Base-by-base conservation (phyloP, 2,888 invertebrate species). In the Dascillus cervinus region DNA sequence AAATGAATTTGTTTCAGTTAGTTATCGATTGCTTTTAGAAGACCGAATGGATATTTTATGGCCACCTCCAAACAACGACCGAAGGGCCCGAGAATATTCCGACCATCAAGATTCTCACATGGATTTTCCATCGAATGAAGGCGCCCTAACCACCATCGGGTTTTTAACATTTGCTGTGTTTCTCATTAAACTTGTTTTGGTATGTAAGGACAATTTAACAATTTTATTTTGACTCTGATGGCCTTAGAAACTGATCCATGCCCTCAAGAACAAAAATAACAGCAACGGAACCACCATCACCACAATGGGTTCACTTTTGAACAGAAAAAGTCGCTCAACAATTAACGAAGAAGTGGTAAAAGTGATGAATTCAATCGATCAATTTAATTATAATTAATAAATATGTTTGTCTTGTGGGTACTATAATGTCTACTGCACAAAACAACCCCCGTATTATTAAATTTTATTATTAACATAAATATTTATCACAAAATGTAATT, bases 141-240 rank as follows among this genome's bases (percentile, higher is more conserved):
- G 83, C 24, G 79, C 88, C 0, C 66, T 89, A 28, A 79, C 88
- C 75, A 82, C 84, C 19, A 83, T 89, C 44, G 83, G 85, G 11
- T 87, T 88, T 58, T 69, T 89, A 5, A 86, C 87, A 1, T 87
- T 88, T 60, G 86, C 87, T 0, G 86, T 87, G 3, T 88, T 85
- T 55, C 72, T 88, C 32, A 81, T 89, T 28, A 86, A 87, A 65
- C 67, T 88, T 17, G 82, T 88, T 17, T 69, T 86, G 73, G 87
- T 87, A 70, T 71, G 70, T 62, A 17, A 17, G 17, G 17, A 17
- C 17, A 17, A 17, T 17, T 17, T 6, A 17, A 17, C 17, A n/a
- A n/a, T n/a, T n/a, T n/a, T n/a, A n/a, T n/a, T n/a, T n/a, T n/a
- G n/a, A n/a, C n/a, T n/a, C n/a, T n/a, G n/a, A n/a, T n/a, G n/a